Percentiles rank a stretch among this genome's conserved stretches.
Evolutionary conservation across 2,888 invertebrate genomes (phyloP).

Genomic region (Piscicola geometra): DNA sequence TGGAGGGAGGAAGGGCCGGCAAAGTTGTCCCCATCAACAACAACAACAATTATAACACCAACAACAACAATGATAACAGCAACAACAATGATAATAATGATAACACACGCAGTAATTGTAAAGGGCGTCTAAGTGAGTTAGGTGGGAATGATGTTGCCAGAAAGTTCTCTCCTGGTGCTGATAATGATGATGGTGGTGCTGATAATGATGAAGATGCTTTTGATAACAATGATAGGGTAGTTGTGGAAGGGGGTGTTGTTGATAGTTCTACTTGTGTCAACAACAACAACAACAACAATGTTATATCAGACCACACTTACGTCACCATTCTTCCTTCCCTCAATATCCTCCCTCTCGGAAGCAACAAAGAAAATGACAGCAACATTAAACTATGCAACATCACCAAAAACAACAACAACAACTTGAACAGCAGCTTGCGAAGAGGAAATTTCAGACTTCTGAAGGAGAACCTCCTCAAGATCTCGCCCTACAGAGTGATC

Average conservation of each 20-base stretch:
- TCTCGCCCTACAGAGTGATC: neutral
- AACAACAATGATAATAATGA: neutral
- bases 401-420: neutral
- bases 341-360: neutral
- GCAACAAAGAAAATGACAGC: neutral
- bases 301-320: neutral
- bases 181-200: no score
- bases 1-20: conserved; percentile 11
- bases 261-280: neutral
- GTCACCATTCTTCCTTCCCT: neutral
- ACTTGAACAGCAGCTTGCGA: neutral
- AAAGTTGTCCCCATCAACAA: no score
- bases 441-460: neutral
- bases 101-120: neutral
- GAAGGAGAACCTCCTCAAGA: conserved; percentile 2
- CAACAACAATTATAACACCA: neutral
- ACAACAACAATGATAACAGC: neutral
- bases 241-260: no score
- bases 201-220: neutral
- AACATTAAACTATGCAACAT: neutral
- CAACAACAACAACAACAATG: neutral
- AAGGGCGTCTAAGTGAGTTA: no score
- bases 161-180: no score
- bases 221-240: neutral
- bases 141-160: no score